Percentiles rank a stretch among this genome's conserved stretches.
Conservation (phyloP, 2,113 vertebrate species). For the Procavia capensis region DNA sequence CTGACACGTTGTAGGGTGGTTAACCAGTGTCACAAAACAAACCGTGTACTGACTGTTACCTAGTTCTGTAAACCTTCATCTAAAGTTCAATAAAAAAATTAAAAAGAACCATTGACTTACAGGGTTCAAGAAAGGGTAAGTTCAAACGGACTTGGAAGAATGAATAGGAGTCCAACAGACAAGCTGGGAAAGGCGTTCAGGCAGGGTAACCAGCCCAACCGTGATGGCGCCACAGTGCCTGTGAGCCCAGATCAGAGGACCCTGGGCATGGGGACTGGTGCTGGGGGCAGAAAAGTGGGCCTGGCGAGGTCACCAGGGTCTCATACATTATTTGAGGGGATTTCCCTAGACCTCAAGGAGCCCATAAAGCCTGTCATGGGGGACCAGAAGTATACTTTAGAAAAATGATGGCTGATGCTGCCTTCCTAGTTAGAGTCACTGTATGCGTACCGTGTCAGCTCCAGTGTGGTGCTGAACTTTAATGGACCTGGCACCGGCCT, state of each 20-base stretch:
- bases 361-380: no score
- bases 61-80: no score
- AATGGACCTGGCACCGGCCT: background rate
- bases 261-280: fast-evolving
- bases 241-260: background rate
- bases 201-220: fast-evolving
- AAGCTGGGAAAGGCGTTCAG: background rate
- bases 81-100: no score
- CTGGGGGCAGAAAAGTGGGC: background rate
- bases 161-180: no score
- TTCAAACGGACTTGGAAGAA: no score
- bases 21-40: no score
- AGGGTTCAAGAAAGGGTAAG: no score
- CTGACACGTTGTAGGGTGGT: no score
- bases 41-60: no score
- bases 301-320: background rate
- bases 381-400: background rate
- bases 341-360: background rate
- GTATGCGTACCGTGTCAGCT: fast-evolving
- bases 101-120: no score
- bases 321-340: background rate
- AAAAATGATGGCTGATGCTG: background rate
- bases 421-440: no score
- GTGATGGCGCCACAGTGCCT: background rate
- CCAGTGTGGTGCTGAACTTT: no score